Conservation (phyloP, 1,140 invertebrate genomes). For the Drosophila prosaltans region DNA sequence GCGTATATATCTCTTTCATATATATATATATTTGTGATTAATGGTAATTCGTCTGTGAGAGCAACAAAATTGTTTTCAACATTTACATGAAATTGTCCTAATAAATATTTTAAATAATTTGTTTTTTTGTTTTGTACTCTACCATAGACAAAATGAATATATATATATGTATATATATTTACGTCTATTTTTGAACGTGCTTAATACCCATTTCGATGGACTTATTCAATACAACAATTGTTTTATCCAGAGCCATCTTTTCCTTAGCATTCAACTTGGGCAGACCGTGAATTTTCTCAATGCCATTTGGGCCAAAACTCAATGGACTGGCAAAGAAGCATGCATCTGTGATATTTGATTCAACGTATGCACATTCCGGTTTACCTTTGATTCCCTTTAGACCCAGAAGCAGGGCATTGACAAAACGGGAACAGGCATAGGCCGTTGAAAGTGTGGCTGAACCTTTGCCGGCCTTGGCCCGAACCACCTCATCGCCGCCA, state of each 20-base stretch:
- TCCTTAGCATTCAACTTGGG: slow-evolving; percentile 94
- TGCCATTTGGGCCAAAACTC: slow-evolving; percentile 93
- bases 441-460: slow-evolving; percentile 99
- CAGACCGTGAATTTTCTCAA: slow-evolving; percentile 95
- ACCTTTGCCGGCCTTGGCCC: slow-evolving; percentile 98
- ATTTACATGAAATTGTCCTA: neutral
- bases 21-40: slow-evolving; percentile 50
- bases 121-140: neutral
- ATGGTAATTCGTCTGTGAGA: slow-evolving; percentile 52
- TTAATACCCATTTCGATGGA: slow-evolving; percentile 95
- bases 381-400: slow-evolving; percentile 93
- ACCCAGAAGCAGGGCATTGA: slow-evolving; percentile 90
- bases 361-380: slow-evolving; percentile 95
- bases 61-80: neutral
- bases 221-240: slow-evolving; percentile 94
- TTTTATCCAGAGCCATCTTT: slow-evolving; percentile 90
- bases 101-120: slow-evolving; percentile 1
- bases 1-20: neutral
- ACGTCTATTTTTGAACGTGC: slow-evolving; percentile 14
- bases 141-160: neutral
- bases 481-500: slow-evolving; percentile 98
- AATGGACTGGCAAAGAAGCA: slow-evolving; percentile 97
- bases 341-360: slow-evolving; percentile 93
- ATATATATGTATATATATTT: no score
- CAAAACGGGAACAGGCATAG: slow-evolving; percentile 95